phyloP scores from a whole-genome alignment of 2,797 vertebrate species.

The Semaprochilodus insignis region DNA sequence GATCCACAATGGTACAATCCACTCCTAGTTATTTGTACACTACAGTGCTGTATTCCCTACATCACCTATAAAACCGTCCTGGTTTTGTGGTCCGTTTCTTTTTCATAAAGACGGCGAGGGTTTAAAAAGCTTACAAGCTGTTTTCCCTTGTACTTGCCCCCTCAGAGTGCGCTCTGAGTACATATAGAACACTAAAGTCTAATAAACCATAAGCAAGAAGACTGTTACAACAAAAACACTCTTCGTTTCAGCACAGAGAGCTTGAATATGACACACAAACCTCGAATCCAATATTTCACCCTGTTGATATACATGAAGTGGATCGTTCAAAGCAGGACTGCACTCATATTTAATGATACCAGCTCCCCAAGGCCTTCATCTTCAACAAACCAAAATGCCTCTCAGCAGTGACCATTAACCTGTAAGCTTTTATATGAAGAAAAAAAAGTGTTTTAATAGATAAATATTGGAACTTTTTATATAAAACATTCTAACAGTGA shows the following conservation, averaged over 20 bases:
- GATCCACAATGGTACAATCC: constrained; percentile 12
- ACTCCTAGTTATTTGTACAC: background rate
- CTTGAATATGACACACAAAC: background rate
- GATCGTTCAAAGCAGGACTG: background rate
- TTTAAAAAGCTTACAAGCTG: no score
- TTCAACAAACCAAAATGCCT: background rate
- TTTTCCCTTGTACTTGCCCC: background rate
- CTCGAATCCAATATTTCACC: background rate
- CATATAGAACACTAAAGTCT: background rate
- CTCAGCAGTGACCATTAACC: background rate
- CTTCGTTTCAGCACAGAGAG: background rate
- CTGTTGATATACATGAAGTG: background rate
- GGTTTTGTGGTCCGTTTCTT: background rate
- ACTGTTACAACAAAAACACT: background rate
- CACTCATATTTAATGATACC: background rate
- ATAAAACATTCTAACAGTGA: background rate
- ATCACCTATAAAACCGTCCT: background rate
- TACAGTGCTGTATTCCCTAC: constrained; percentile 1
- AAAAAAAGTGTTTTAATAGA: background rate
- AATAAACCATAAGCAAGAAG: background rate
- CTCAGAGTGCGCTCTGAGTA: background rate
- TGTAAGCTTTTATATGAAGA: constrained; percentile 10
- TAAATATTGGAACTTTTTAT: background rate
- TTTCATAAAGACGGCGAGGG: background rate
- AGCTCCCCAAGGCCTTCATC: background rate